Conservation (phyloP, 2,888 invertebrate species). For the Cryptocheilus praepositus region DNA sequence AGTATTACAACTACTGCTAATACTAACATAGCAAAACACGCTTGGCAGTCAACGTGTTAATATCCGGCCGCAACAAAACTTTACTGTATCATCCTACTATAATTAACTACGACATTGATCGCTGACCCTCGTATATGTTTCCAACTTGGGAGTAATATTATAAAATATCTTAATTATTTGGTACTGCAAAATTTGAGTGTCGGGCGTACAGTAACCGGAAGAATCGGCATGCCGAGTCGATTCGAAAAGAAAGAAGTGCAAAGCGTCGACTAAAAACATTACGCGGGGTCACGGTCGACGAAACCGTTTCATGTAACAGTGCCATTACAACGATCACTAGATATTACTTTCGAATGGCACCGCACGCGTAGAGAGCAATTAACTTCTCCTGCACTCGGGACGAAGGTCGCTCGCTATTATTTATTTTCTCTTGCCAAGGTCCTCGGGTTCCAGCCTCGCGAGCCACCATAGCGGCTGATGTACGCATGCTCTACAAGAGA, state of each 20-base stretch:
- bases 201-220: not conserved
- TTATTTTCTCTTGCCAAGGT: constrained; percentile 54
- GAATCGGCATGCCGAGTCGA: not conserved
- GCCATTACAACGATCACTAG: constrained; percentile 52
- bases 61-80: too few species aligned
- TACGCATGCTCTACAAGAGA: constrained; percentile 10
- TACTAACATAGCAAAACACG: too few species aligned
- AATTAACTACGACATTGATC: too few species aligned
- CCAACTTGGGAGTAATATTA: too few species aligned
- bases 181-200: too few species aligned
- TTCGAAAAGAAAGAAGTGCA: not conserved
- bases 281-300: constrained; percentile 38
- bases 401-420: constrained; percentile 53
- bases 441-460: constrained; percentile 36
- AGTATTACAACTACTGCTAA: too few species aligned
- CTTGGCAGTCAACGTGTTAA: too few species aligned
- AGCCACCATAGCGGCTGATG: constrained; percentile 8
- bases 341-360: constrained; percentile 55
- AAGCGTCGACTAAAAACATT: constrained; percentile 28
- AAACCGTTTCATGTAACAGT: constrained; percentile 52
- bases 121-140: too few species aligned
- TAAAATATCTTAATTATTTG: too few species aligned
- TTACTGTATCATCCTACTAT: too few species aligned
- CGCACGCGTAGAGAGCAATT: constrained; percentile 43
- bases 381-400: constrained; percentile 40